A percentile compares a stretch with the other conserved stretches of the same genome.
Evolutionary conservation across 2,797 vertebrate species (phyloP).

Genomic region (Pygocentrus nattereri): DNA sequence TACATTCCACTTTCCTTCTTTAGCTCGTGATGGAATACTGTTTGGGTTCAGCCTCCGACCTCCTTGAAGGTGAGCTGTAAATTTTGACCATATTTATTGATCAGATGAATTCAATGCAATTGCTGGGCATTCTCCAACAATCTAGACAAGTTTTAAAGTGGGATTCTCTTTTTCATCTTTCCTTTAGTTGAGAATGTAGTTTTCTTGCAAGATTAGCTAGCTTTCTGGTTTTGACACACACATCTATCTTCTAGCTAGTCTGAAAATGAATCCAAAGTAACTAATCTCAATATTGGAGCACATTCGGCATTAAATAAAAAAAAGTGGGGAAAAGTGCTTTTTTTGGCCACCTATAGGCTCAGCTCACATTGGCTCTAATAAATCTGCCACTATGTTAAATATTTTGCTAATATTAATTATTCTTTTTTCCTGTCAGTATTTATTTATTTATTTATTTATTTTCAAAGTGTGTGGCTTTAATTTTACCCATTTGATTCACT

Average conservation of each 20-base stretch:
- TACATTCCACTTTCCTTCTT: background rate
- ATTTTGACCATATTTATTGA: background rate
- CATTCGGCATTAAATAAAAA: background rate
- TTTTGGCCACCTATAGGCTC: no score
- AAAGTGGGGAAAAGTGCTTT: background rate
- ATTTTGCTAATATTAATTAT: background rate
- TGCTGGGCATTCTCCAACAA: background rate
- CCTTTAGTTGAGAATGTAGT: background rate
- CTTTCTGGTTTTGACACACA: background rate
- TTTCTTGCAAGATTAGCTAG: no score
- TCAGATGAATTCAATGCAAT: background rate
- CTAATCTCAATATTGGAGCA: background rate
- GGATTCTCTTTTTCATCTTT: background rate
- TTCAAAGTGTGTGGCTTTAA: background rate
- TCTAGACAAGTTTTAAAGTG: no score
- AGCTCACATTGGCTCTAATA: no score
- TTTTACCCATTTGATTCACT: background rate
- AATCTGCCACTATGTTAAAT: background rate
- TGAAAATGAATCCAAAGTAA: background rate
- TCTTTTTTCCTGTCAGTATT: background rate
- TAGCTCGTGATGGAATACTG: conserved; percentile 99
- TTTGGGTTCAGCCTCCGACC: conserved; percentile 67
- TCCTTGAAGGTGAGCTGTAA: conserved; percentile 89
- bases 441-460: no score
- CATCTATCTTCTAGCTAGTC: no score